Evolutionary conservation across 2,888 invertebrate genomes (phyloP).

Genomic region (Ochropacha duplaris): DNA sequence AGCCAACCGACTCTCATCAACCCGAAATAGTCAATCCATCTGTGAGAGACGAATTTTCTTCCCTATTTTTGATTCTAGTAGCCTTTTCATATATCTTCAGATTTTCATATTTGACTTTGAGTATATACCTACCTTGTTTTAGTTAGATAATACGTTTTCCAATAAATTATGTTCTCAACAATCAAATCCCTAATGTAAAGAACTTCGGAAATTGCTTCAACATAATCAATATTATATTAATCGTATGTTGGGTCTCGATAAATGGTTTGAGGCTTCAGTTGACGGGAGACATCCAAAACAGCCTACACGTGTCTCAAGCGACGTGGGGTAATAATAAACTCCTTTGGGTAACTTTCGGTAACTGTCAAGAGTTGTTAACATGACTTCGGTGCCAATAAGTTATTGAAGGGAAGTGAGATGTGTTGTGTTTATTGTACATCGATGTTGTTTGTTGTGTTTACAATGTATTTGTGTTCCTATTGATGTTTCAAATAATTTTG

Average conservation of each 20-base stretch:
- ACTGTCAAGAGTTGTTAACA: slow-evolving; percentile 2
- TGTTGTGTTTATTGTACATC: background rate
- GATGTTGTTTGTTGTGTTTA: background rate
- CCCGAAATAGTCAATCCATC: too few species aligned
- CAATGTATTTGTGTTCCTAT: background rate
- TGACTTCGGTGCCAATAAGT: background rate
- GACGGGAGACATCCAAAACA: background rate
- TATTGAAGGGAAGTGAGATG: background rate
- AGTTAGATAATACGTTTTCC: too few species aligned
- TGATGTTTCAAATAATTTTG: background rate
- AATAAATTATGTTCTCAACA: background rate
- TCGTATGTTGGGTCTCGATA: background rate
- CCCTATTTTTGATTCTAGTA: too few species aligned
- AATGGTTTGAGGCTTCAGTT: background rate
- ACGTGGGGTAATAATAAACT: background rate
- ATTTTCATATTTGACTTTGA: too few species aligned
- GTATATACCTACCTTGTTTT: too few species aligned
- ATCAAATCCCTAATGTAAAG: background rate
- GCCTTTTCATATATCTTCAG: too few species aligned
- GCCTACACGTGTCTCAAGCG: background rate
- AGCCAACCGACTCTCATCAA: too few species aligned
- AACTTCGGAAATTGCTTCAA: background rate
- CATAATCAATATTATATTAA: background rate
- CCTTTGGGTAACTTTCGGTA: background rate
- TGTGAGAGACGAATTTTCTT: too few species aligned